Conservation (phyloP, 2,888 invertebrate species). For the Xestia ashworthii region DNA sequence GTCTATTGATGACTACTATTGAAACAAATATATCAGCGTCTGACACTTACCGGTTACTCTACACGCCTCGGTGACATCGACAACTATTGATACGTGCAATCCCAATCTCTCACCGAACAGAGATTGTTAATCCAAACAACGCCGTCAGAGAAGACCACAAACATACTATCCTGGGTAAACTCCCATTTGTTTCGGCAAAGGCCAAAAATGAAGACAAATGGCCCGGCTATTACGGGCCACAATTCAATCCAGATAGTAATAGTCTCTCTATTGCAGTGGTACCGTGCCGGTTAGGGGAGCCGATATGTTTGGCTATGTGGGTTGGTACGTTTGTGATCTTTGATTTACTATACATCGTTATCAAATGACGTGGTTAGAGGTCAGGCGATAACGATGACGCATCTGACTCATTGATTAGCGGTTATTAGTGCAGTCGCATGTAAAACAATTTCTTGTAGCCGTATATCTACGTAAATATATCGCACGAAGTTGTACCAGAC, state of each 20-base stretch:
- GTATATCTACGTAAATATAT: neutral
- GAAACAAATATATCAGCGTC: slow-evolving; percentile 33
- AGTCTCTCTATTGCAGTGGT: slow-evolving; percentile 41
- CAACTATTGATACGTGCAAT: slow-evolving; percentile 19
- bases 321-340: slow-evolving; percentile 35
- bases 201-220: slow-evolving; percentile 64
- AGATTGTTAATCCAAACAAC: slow-evolving; percentile 28
- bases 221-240: slow-evolving; percentile 41
- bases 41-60: slow-evolving; percentile 46
- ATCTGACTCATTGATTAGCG: slow-evolving; percentile 52
- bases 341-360: slow-evolving; percentile 48
- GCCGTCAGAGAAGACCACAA: slow-evolving; percentile 17
- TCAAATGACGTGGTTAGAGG: slow-evolving; percentile 52
- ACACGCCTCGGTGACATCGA: slow-evolving; percentile 7
- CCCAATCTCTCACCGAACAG: slow-evolving; percentile 14
- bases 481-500: slow-evolving; percentile 19
- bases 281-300: slow-evolving; percentile 18
- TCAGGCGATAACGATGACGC: slow-evolving; percentile 54
- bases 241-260: slow-evolving; percentile 62
- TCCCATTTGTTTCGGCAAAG: slow-evolving; percentile 49
- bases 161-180: slow-evolving; percentile 38
- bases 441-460: slow-evolving; percentile 24
- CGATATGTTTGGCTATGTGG: slow-evolving; percentile 27
- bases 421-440: slow-evolving; percentile 11
- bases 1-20: slow-evolving; percentile 18